Percentiles rank a stretch among this genome's conserved stretches.
Conservation (phyloP, 2,888 invertebrate genomes). For the Athripsodes cinereus region DNA sequence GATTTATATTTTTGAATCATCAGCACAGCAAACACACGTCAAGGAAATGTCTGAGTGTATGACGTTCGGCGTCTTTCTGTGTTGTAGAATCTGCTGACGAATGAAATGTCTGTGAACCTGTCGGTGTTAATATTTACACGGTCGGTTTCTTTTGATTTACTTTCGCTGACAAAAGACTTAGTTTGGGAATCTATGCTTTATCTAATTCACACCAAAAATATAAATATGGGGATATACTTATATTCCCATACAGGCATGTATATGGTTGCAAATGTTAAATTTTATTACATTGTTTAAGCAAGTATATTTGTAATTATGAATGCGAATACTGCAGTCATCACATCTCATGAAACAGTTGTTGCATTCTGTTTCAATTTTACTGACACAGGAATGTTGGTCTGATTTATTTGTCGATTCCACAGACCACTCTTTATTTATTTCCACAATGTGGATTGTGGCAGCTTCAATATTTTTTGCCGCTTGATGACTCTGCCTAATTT, state of each 20-base stretch:
- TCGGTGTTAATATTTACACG: too few relatives aligned
- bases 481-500: conserved; percentile 9
- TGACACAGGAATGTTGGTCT: not conserved
- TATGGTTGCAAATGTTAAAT: not conserved
- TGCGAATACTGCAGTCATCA: not conserved
- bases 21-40: too few relatives aligned
- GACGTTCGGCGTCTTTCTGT: too few relatives aligned
- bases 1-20: too few relatives aligned
- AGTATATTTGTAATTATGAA: not conserved
- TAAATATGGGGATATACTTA: too few relatives aligned
- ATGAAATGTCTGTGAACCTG: too few relatives aligned
- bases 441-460: not conserved
- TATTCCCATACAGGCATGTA: conserved; percentile 4
- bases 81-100: too few relatives aligned
- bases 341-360: not conserved
- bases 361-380: not conserved
- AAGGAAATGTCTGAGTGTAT: too few relatives aligned
- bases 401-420: not conserved
- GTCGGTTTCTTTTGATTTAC: too few relatives aligned
- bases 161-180: too few relatives aligned
- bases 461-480: conserved; percentile 2
- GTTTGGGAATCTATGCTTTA: too few relatives aligned
- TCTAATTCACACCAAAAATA: too few relatives aligned
- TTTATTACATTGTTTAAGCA: conserved; percentile 1
- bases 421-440: not conserved